Base-by-base conservation (phyloP, 2,888 invertebrate species). In the Hemithea aestivaria region DNA sequence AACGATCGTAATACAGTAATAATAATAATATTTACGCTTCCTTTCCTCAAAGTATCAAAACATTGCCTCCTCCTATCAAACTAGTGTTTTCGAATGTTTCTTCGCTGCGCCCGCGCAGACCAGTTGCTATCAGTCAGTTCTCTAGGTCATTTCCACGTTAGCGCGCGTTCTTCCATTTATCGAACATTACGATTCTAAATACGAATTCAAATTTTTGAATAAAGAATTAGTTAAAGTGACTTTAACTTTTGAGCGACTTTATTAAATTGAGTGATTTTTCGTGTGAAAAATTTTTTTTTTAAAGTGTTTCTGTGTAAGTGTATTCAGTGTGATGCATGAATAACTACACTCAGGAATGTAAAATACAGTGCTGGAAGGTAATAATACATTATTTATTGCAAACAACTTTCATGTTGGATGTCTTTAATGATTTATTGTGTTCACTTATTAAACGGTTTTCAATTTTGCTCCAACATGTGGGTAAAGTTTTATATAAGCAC, bases 131-230 rank as follows among this genome's bases (percentile, higher is more conserved):
- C 73, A 73, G 69, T 74, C 71, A 66, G 70, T 70, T 64, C 69
- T 77, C 52, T 73, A 71, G 77, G 78, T 74, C 78, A 76, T 58
- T 56, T 56, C 67, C 52, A 53, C 53, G 48, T 51, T 53, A 35
- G 35, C 56, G 65, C 67, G 60, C 65, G 67, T 60, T 53, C 60
- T 46, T 31, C 27, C 34, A 20, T 26, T 24, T 20, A 35, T 9
- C 16, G 32, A 35, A 35, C 24, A 21, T 20, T 10, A 24, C 32
- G n/a, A 27, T 20, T 23, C 10, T 6, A 27, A 31, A n/a, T n/a
- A 8, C 3, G 12, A 16, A 16, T 35, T 16, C 16, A 21, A 29
- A 11, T 7, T 16, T 16, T 16, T 16, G 2, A 16, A 5, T 16
- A 4, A 16, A 2, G 16, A n/a, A n/a, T n/a, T n/a, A n/a, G n/a